Evolutionary conservation across 2,113 vertebrate genomes (phyloP).

Genomic region (Toxotes chatareus): DNA sequence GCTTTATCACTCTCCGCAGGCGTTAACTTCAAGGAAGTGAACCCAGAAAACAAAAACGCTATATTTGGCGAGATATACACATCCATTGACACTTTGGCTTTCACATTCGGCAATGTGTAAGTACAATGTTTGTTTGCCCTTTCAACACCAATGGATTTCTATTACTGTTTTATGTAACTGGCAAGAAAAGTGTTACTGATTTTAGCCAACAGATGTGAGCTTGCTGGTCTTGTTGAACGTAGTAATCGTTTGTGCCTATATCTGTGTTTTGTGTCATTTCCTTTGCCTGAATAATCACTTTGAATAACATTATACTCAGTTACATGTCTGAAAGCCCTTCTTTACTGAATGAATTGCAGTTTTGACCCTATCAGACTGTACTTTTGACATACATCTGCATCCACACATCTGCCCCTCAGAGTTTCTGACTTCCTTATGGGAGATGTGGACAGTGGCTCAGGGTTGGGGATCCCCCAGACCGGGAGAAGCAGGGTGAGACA

Average conservation of each 20-base stretch:
- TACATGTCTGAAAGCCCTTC: neutral
- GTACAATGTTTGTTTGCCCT: slow-evolving; percentile 76
- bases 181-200: neutral
- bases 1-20: slow-evolving; percentile 82
- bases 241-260: neutral
- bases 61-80: slow-evolving; percentile 92
- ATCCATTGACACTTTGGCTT: slow-evolving; percentile 95
- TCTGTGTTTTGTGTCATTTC: neutral
- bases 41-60: slow-evolving; percentile 89
- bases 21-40: slow-evolving; percentile 94
- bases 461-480: slow-evolving; percentile 90
- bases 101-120: slow-evolving; percentile 99
- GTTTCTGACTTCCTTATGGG: slow-evolving; percentile 99
- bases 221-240: slow-evolving; percentile 8
- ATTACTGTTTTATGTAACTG: slow-evolving; percentile 23
- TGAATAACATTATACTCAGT: neutral
- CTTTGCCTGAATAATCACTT: neutral
- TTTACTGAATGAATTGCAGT: neutral
- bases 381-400: neutral
- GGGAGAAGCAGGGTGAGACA: slow-evolving; percentile 91
- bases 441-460: slow-evolving; percentile 94
- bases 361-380: neutral
- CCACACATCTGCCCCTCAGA: slow-evolving; percentile 76
- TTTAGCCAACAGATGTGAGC: slow-evolving; percentile 11
- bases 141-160: slow-evolving; percentile 47